Base-by-base conservation (phyloP, 2,113 vertebrate species). In the Ptilonorhynchus violaceus region DNA sequence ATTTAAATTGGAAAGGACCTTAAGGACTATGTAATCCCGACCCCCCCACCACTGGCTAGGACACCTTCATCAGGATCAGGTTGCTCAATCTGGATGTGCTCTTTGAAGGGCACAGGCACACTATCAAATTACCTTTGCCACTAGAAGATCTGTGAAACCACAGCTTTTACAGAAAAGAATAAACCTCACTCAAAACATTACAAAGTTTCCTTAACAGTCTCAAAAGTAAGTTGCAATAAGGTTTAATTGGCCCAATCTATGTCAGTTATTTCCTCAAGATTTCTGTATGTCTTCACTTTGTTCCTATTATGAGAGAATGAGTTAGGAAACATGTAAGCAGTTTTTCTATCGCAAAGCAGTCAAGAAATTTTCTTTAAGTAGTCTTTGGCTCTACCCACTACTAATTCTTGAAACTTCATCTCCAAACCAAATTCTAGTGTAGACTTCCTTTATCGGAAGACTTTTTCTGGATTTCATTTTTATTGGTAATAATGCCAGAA, bases 21-120 rank as follows among this genome's bases (percentile, higher is more conserved):
- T 22, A 47, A 18, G 16, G 7, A 53, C n/a, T 35, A 1, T 10
- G 13, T 31, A 60, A 52, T 39, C 17, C 30, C 14, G 76, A 27
- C 17, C 11, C 21, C 2, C 4, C 16, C 41, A 37, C 4, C 20
- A 41, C 0, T 35, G n/a, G 8, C 30, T 31, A 46, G n/a, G 14
- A 76, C 41, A 37, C 18, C 18, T 23, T 55, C 47, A 42, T n/a
- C 35, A 42, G 12, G 12, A 28, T 20, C 31, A 69, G 49, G 46
- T 1, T 84, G 18, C 25, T 33, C 25, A 41, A 5, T 49, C 15
- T 62, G 55, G 27, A 79, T 15, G 6, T 24, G 47, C 0, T 5
- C 46, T 22, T 58, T 58, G 24, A 39, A 39, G 35, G 18, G 18
- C 69, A 79, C 13, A 6, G 50, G 41, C 3, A 13, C 78, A n/a